phyloP scores from a whole-genome alignment of 2,113 vertebrate species.

The Australoheros scitulus region DNA sequence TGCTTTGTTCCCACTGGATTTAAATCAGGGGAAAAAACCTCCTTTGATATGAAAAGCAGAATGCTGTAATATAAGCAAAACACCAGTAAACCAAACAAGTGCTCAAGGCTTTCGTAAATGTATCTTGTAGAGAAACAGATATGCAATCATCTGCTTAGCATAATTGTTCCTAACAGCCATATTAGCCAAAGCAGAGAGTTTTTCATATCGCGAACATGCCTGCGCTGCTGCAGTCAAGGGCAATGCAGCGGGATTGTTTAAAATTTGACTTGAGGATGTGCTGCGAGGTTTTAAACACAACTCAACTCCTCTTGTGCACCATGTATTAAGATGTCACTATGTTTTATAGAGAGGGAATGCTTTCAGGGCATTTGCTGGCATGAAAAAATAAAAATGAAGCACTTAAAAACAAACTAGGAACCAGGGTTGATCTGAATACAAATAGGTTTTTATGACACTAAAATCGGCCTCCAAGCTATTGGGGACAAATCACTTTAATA shows the following conservation, averaged over 20 bases:
- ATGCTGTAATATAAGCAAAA: conserved; percentile 53
- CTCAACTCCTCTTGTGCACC: conserved; percentile 19
- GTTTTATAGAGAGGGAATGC: conserved; percentile 15
- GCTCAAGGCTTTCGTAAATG: conserved; percentile 29
- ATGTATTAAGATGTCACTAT: conserved; percentile 4
- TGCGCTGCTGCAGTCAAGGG: conserved; percentile 3
- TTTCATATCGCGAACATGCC: background rate
- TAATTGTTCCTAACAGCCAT: conserved; percentile 33
- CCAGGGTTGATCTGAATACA: background rate
- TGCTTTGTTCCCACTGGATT: conserved; percentile 21
- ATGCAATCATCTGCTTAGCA: conserved; percentile 22
- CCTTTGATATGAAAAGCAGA: conserved; percentile 56
- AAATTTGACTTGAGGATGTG: background rate
- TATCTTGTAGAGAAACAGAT: conserved; percentile 21
- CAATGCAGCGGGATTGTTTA: background rate
- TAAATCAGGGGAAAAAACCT: conserved; percentile 14
- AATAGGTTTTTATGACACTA: conserved; percentile 11
- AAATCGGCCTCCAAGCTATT: conserved; percentile 9
- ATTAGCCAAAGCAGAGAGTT: conserved; percentile 4
- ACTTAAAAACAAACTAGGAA: conserved; percentile 13
- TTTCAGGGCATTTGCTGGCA: conserved; percentile 27
- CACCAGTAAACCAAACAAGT: conserved; percentile 41
- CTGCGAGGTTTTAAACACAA: conserved; percentile 21
- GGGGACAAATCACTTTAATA: background rate
- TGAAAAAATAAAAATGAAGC: background rate